phyloP scores from a whole-genome alignment of 2,888 invertebrate species.

The Danaus chrysippus region DNA sequence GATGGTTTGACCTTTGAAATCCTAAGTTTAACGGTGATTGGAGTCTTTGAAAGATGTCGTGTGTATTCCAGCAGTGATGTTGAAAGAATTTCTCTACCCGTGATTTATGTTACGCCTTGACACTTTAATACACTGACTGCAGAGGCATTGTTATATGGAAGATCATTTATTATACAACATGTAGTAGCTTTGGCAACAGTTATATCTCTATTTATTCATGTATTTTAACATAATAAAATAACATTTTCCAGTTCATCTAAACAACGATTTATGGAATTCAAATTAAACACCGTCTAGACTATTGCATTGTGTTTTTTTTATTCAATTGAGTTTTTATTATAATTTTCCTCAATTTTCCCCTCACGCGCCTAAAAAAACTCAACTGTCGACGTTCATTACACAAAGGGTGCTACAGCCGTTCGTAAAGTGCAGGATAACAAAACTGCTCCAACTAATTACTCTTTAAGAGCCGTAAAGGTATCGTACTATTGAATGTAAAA shows the following conservation, averaged over 20 bases:
- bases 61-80: not conserved
- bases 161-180: slow-evolving; percentile 12
- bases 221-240: too few relatives aligned
- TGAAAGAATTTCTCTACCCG: slow-evolving; percentile 14
- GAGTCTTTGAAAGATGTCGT: slow-evolving; percentile 6
- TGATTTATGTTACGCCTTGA: slow-evolving; percentile 21
- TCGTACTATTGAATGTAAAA: not conserved
- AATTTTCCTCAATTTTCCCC: slow-evolving; percentile 4
- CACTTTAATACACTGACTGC: slow-evolving; percentile 14
- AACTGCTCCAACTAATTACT: slow-evolving; percentile 7
- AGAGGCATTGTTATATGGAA: slow-evolving; percentile 12
- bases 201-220: too few relatives aligned
- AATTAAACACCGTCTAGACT: slow-evolving; percentile 2
- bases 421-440: not conserved
- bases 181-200: too few relatives aligned
- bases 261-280: not conserved
- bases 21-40: not conserved
- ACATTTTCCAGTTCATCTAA: too few relatives aligned
- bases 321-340: slow-evolving; percentile 3
- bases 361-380: slow-evolving; percentile 3
- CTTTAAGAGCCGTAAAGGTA: not conserved
- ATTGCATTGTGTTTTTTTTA: not conserved
- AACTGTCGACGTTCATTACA: slow-evolving; percentile 1
- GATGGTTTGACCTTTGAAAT: not conserved
- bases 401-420: not conserved